Evolutionary conservation across 2,888 invertebrate species (phyloP).

Genomic region (Hyalella azteca): DNA sequence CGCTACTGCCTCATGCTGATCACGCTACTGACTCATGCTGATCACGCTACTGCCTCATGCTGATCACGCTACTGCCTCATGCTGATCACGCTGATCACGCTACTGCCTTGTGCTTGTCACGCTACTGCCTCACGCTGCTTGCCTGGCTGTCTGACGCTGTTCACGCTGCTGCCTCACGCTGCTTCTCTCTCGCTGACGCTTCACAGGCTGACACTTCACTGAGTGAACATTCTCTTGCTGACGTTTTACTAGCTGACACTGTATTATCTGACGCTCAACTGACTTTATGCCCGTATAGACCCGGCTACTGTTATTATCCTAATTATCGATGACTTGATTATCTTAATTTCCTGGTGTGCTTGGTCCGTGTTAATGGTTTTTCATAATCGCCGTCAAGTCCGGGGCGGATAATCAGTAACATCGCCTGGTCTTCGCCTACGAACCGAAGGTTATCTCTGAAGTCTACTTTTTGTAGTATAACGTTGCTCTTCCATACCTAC

Average conservation of each 20-base stretch:
- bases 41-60: too few relatives aligned
- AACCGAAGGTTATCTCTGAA: too few relatives aligned
- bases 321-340: background rate
- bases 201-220: background rate
- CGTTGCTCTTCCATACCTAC: too few relatives aligned
- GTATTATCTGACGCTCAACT: background rate
- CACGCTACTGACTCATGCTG: too few relatives aligned
- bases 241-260: background rate
- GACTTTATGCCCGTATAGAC: background rate
- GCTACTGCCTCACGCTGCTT: too few relatives aligned
- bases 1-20: too few relatives aligned
- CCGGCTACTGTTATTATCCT: background rate
- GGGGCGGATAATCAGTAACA: background rate
- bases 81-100: too few relatives aligned
- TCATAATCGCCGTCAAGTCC: background rate
- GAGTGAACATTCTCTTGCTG: background rate
- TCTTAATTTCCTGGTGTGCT: background rate
- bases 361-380: background rate
- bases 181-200: background rate
- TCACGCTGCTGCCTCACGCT: background rate
- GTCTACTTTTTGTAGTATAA: too few relatives aligned
- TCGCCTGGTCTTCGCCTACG: too few relatives aligned
- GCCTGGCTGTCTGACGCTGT: background rate
- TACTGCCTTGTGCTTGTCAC: too few relatives aligned
- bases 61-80: too few relatives aligned